Percentiles rank a stretch among this genome's conserved stretches.
Evolutionary conservation across 2,797 vertebrate species (phyloP).

Genomic region (Oreochromis grahami): DNA sequence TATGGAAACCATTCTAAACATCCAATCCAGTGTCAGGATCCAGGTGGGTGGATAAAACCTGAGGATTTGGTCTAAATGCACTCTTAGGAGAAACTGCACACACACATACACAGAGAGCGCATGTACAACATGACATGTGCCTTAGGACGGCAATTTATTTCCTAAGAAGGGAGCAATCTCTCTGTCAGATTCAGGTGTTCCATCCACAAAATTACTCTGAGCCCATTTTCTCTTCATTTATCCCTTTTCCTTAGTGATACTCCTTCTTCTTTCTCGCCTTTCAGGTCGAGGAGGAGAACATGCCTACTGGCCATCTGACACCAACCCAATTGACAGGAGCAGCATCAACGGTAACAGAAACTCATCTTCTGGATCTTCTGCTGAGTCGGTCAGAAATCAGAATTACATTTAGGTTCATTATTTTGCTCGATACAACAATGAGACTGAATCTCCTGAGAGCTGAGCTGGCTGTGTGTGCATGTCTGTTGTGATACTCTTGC

Average conservation of each 20-base stretch:
- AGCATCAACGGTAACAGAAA: conserved; percentile 85
- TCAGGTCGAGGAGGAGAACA: conserved; percentile 91
- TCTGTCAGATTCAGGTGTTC: not conserved
- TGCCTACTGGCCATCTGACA: conserved; percentile 88
- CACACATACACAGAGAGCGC: not conserved
- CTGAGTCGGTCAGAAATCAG: not conserved
- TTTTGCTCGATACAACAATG: not conserved
- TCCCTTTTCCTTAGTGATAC: not conserved
- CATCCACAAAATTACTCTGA: not conserved
- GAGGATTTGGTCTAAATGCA: not conserved
- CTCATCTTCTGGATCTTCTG: not conserved
- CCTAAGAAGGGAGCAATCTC: not conserved
- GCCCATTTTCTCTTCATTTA: not conserved
- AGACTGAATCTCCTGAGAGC: not conserved
- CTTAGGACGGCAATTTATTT: conserved; percentile 8
- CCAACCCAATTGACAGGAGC: conserved; percentile 89
- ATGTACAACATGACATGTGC: not conserved
- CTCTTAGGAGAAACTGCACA: not conserved
- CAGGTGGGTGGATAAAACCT: not conserved
- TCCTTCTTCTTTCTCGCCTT: not conserved
- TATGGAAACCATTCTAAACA: not conserved
- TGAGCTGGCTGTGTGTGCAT: not conserved
- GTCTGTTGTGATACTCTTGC: not conserved
- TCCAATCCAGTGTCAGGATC: not conserved
- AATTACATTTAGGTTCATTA: not conserved